Conservation (phyloP, 2,797 vertebrate genomes). For the Enteromius mattozi region DNA sequence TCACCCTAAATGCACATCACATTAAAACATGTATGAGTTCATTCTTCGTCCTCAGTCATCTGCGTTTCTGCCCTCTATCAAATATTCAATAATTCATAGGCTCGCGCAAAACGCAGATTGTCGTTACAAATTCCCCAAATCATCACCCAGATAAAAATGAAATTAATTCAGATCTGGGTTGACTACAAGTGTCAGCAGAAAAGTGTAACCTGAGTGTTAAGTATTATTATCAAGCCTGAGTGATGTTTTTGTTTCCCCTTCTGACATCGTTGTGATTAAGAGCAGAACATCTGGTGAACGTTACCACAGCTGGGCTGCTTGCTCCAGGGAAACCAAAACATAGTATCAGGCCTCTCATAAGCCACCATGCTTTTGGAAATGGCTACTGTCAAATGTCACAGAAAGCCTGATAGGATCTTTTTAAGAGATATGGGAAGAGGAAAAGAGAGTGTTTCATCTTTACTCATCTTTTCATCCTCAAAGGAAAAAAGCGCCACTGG, state of each 20-base stretch:
- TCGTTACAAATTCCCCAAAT: constrained; percentile 52
- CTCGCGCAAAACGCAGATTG: constrained; percentile 50
- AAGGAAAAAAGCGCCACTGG: constrained; percentile 40
- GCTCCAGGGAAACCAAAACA: constrained; percentile 55
- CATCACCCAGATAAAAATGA: constrained; percentile 43
- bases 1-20: constrained; percentile 77
- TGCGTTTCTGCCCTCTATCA: constrained; percentile 57
- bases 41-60: constrained; percentile 71
- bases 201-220: constrained; percentile 14
- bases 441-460: constrained; percentile 62
- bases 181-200: constrained; percentile 35
- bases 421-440: constrained; percentile 51
- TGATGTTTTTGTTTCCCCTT: constrained; percentile 51
- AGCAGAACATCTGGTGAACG: constrained; percentile 49
- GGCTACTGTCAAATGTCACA: constrained; percentile 67
- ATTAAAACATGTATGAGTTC: constrained; percentile 82
- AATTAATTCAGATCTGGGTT: constrained; percentile 37
- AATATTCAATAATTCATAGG: constrained; percentile 64
- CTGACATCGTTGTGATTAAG: constrained; percentile 43
- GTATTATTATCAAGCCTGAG: constrained; percentile 53
- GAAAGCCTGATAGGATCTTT: constrained; percentile 61
- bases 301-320: constrained; percentile 44
- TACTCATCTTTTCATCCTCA: constrained; percentile 51
- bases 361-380: constrained; percentile 51
- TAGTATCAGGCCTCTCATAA: constrained; percentile 48